Base-by-base conservation (phyloP, 2,888 invertebrate species). In the Stenodema calcarata region DNA sequence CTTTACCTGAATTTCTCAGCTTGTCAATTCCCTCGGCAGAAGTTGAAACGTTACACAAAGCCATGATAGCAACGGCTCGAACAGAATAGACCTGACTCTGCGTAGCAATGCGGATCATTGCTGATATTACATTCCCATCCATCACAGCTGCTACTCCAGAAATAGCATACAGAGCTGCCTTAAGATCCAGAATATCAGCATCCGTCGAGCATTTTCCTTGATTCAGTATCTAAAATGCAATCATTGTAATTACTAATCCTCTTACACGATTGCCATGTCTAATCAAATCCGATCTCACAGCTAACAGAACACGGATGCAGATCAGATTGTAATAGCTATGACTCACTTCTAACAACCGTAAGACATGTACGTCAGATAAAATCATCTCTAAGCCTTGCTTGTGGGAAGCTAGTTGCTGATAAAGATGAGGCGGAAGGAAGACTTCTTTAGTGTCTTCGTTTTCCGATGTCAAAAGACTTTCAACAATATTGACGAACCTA, bases 141-240 rank as follows among this genome's bases (percentile, higher is more conserved):
- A 88, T 79, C 28, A 87, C 82, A 18, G 84, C 83, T 16, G 88
- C 88, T 16, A 88, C 84, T 7, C 88, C 88, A 12, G 87, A 88
- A 12, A 95, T 91, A 0, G 96, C 96, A 98, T 99, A 99, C 0
- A 99, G 91, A 0, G 97, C 95, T 7, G 97, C 94, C 91, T 99
- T 99, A 69, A 98, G 91, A 88, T 95, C 94, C 73, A 95, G 91
- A 84, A 96, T 94, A 89, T 95, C 95, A 87, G 93, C 93, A 82
- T 95, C 95, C 14, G 93, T 94, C 1, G 92, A 91, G 90, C 94
- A 95, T 87, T 93, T 92, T 78, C 93, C 93, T 62, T 91, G 90
- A 47, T 90, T 90, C 41, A 92, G 90, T 82, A 90, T 89, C 91
- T 92, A 88, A 76, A 90, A 89, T n/a, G 62, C 11, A 62, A 35